These are phyloP conservation scores for Macroramphosus scolopax DNA, from an alignment of 2,797 vertebrate genomes.

Conservation along the genomic window DNA sequence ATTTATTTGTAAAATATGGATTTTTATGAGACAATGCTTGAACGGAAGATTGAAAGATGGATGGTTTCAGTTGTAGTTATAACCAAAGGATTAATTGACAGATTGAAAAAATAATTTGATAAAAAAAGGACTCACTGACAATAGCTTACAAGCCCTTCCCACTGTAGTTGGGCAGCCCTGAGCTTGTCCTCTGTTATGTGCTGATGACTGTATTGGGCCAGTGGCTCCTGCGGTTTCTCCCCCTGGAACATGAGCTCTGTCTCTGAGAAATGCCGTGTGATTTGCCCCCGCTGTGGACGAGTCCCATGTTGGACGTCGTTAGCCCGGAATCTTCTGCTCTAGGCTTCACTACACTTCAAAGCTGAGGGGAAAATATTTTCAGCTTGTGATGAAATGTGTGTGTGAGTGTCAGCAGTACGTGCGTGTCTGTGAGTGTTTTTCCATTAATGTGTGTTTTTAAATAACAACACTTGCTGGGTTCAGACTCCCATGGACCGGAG, in stretches of 20 bases:
- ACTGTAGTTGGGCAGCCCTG: constrained; percentile 15
- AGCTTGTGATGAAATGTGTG: constrained; percentile 49
- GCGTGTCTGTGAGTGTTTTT: constrained; percentile 38
- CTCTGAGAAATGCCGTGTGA: constrained; percentile 48
- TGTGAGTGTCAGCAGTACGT: no score
- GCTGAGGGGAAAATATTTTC: constrained; percentile 46
- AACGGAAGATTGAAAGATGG: no score
- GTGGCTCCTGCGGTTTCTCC: constrained; percentile 65
- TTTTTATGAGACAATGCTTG: no score
- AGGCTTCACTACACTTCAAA: constrained; percentile 60
- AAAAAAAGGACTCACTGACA: no score
- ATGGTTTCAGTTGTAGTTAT: no score
- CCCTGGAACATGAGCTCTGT: constrained; percentile 63
- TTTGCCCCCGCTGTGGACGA: constrained; percentile 47
- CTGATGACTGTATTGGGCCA: constrained; percentile 67
- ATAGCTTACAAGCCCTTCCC: no score
- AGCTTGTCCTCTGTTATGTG: constrained; percentile 54
- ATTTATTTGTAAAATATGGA: no score
- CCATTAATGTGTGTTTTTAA: constrained; percentile 45
- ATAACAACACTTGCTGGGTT: constrained; percentile 47
- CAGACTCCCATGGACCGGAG: constrained; percentile 39
- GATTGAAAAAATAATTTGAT: no score
- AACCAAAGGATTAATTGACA: no score
- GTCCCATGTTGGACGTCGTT: constrained; percentile 57
- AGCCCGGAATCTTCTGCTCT: constrained; percentile 56